Evolutionary conservation across 2,888 invertebrate genomes (phyloP).

Genomic region (Cynaeus angustus): DNA sequence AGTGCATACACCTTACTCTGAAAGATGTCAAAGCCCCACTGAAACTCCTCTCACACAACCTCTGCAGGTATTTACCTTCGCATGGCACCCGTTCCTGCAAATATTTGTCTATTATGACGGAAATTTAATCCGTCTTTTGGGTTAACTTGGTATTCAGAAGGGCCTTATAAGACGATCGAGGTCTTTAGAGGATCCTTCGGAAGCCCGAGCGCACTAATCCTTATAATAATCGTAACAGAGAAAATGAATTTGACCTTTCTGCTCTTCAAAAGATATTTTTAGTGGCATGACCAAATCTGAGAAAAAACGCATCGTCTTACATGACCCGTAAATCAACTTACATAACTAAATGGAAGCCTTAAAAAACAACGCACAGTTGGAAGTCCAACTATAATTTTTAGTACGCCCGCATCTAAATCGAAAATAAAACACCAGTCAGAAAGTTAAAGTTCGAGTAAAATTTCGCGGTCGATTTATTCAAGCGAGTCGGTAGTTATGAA

Average conservation of each 20-base stretch:
- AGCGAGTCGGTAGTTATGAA: constrained; percentile 34
- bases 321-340: too few species aligned
- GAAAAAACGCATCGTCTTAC: too few species aligned
- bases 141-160: constrained; percentile 16
- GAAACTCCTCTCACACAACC: constrained; percentile 57
- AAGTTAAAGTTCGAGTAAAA: not conserved
- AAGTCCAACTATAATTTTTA: not conserved
- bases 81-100: not conserved
- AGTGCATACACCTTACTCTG: constrained; percentile 64
- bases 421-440: not conserved
- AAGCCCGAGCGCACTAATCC: too few species aligned
- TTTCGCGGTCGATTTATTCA: constrained; percentile 17
- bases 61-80: constrained; percentile 53
- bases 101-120: constrained; percentile 22
- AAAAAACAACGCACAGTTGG: too few species aligned
- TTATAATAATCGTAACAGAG: too few species aligned
- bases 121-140: constrained; percentile 10
- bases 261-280: too few species aligned
- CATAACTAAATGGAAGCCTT: too few species aligned
- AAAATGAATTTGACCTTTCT: too few species aligned
- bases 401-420: not conserved
- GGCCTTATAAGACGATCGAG: not conserved
- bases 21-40: constrained; percentile 55
- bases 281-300: too few species aligned
- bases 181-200: not conserved